Percentiles rank a stretch among this genome's conserved stretches.
Evolutionary conservation across 2,888 invertebrate genomes (phyloP).

Genomic region (Epinotia ramella): DNA sequence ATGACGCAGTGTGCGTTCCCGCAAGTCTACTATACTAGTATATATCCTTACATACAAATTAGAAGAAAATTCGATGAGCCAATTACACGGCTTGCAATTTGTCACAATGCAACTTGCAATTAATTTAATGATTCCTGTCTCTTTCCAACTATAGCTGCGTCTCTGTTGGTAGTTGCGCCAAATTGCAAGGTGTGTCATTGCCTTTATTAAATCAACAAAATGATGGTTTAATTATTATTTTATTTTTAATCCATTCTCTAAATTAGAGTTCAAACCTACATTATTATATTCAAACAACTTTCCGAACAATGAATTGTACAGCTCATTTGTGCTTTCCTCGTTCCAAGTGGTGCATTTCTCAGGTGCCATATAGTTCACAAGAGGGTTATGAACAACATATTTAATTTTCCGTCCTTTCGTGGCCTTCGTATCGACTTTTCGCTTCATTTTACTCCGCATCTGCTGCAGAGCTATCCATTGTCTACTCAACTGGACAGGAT

Average conservation of each 20-base stretch:
- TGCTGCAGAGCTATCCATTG: conserved; percentile 97
- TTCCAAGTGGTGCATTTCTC: conserved; percentile 88
- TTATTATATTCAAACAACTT: conserved; percentile 82
- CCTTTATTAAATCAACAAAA: not conserved
- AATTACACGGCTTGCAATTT: no score
- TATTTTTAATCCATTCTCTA: conserved; percentile 69
- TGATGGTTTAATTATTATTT: conserved; percentile 52
- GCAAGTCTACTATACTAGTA: no score
- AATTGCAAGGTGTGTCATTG: no score
- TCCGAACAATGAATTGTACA: conserved; percentile 93
- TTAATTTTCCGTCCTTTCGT: conserved; percentile 97
- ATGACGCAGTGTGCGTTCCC: no score
- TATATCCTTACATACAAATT: no score
- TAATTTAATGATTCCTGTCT: no score
- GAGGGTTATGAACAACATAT: conserved; percentile 93
- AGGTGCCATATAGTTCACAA: conserved; percentile 97
- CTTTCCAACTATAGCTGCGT: no score
- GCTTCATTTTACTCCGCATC: conserved; percentile 95
- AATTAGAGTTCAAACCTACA: conserved; percentile 69
- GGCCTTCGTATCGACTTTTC: conserved; percentile 96
- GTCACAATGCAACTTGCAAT: no score
- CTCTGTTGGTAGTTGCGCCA: no score
- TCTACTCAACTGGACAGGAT: conserved; percentile 93
- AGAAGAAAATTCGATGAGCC: no score
- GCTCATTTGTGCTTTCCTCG: conserved; percentile 91